phyloP scores from a whole-genome alignment of 1,140 invertebrate genomes.

The Laupala kohalensis region DNA sequence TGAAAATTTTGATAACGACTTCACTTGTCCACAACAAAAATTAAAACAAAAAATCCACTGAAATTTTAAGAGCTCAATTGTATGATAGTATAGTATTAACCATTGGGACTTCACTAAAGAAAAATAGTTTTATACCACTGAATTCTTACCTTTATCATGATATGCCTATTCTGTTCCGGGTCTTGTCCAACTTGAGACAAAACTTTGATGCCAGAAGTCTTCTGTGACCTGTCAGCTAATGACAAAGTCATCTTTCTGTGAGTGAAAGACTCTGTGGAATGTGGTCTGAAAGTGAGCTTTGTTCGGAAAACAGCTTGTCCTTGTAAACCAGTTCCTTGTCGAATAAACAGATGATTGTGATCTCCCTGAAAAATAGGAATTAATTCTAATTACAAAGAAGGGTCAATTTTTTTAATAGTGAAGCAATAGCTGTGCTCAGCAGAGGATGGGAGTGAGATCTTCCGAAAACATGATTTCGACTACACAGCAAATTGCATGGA shows the following conservation, averaged over 20 bases:
- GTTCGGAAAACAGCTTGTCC: constrained; percentile 94
- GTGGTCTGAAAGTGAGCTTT: constrained; percentile 91
- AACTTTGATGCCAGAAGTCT: constrained; percentile 92
- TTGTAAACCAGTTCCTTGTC: constrained; percentile 94
- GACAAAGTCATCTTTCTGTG: constrained; percentile 98
- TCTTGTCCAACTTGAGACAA: constrained; percentile 86
- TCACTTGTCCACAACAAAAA: too few relatives aligned
- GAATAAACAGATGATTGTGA: constrained; percentile 88
- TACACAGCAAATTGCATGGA: too few relatives aligned
- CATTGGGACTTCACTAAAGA: too few relatives aligned
- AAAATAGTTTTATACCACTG: too few relatives aligned
- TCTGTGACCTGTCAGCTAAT: constrained; percentile 90
- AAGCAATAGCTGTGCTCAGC: too few relatives aligned
- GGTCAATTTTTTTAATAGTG: too few relatives aligned
- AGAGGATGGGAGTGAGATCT: too few relatives aligned
- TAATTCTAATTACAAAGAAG: constrained; percentile 22
- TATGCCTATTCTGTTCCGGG: constrained; percentile 80
- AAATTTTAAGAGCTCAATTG: too few relatives aligned
- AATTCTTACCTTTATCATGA: constrained; percentile 82
- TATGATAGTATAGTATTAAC: too few relatives aligned
- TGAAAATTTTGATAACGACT: too few relatives aligned
- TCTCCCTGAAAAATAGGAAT: constrained; percentile 50
- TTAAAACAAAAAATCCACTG: too few relatives aligned
- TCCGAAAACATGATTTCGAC: too few relatives aligned
- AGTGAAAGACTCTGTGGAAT: constrained; percentile 96